These are phyloP conservation scores for Homalodisca vitripennis DNA, from an alignment of 1,140 invertebrate genomes.

Conservation along the genomic window DNA sequence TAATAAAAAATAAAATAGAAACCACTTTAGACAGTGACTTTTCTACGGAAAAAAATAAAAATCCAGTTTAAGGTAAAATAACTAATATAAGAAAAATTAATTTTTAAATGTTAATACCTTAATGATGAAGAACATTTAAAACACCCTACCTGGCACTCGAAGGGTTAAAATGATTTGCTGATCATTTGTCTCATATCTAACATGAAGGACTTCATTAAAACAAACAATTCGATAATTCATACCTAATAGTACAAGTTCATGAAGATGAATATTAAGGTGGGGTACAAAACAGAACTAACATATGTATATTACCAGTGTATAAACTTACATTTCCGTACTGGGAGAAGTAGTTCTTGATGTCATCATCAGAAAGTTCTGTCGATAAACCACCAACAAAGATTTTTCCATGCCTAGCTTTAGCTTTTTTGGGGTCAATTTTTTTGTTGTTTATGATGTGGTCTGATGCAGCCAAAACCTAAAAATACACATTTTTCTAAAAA, in stretches of 20 bases:
- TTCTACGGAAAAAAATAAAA: too few species aligned
- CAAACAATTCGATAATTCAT: neutral
- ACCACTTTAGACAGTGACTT: too few species aligned
- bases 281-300: neutral
- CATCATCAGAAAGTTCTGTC: constrained; percentile 86
- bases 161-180: too few species aligned
- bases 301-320: neutral
- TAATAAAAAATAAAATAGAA: too few species aligned
- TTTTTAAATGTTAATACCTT: too few species aligned
- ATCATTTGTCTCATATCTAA: too few species aligned
- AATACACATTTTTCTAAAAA: too few species aligned
- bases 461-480: constrained; percentile 68
- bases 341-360: constrained; percentile 87
- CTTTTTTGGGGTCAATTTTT: constrained; percentile 93
- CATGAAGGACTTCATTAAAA: too few species aligned
- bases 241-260: neutral
- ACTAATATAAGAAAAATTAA: too few species aligned
- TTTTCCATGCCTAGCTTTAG: constrained; percentile 89
- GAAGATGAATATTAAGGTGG: neutral
- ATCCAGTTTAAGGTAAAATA: too few species aligned
- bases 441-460: constrained; percentile 92
- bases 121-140: too few species aligned
- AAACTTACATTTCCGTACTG: constrained; percentile 84
- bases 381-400: constrained; percentile 94
- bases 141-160: too few species aligned